phyloP scores from a whole-genome alignment of 2,888 invertebrate genomes.

The Altica lythri region DNA sequence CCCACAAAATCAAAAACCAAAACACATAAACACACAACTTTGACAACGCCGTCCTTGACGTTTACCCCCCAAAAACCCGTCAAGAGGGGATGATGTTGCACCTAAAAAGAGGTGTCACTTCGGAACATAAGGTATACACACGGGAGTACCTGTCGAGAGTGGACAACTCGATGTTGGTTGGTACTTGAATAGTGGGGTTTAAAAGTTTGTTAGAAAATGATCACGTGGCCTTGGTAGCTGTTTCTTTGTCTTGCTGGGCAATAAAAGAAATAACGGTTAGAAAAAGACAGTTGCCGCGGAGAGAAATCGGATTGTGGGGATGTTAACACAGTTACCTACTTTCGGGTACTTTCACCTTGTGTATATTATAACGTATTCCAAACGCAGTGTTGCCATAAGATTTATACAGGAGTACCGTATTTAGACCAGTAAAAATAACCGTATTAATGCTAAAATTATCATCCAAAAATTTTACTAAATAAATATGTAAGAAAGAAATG shows the following conservation, averaged over 20 bases:
- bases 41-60: conserved; percentile 53
- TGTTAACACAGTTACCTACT: conserved; percentile 57
- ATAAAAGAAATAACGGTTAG: conserved; percentile 5
- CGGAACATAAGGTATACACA: conserved; percentile 34
- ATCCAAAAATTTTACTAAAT: too few species aligned
- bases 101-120: conserved; percentile 36
- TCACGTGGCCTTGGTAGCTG: conserved; percentile 40
- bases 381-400: neutral
- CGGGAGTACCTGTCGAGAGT: conserved; percentile 37
- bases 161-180: conserved; percentile 28
- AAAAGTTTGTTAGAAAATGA: conserved; percentile 43
- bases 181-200: conserved; percentile 35
- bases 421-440: too few species aligned
- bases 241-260: conserved; percentile 32
- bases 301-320: conserved; percentile 50
- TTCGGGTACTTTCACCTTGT: conserved; percentile 55
- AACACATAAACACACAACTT: conserved; percentile 36
- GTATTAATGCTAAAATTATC: too few species aligned
- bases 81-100: conserved; percentile 52
- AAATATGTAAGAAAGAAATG: too few species aligned
- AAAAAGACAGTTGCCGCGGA: conserved; percentile 37
- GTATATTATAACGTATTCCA: conserved; percentile 6
- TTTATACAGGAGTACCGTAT: too few species aligned
- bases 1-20: conserved; percentile 29
- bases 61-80: conserved; percentile 49